Evolutionary conservation across 2,113 vertebrate genomes (phyloP), one percentile per base, ranked within the genome.

Genomic region (Thamnophis sirtalis): DNA sequence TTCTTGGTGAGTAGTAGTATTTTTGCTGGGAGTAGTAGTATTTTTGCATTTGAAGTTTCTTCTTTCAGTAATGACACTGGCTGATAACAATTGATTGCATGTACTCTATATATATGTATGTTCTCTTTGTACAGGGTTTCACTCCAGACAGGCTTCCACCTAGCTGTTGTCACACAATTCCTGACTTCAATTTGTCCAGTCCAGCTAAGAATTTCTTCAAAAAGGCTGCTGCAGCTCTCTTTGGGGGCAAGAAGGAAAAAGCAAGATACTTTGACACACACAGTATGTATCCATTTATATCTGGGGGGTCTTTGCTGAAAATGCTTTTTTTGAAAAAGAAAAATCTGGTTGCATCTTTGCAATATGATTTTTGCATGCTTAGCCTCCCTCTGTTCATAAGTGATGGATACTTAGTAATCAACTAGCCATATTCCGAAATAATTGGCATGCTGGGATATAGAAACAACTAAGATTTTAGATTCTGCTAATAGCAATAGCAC

Each of bases 161-260:
- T 53, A 99, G 98, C 97, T 99, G 99, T 94, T 99, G 99, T 96
- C 98, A 99, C 55, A 99, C 98, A 0, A 97, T 98, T 93, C 99
- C 99, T 87, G 99, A 99, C 93, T 99, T 99, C 96, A 99, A 99
- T 91, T 95, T 99, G 94, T 99, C 99, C 86, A 99, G 99, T 95
- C 99, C 99, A 17, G 98, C 99, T 85, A 99, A 99, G 97, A 99
- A 98, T 95, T 99, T 99, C 96, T 99, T 99, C 96, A 99, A 98
- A 97, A 99, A 99, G 96, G 99, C 99, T 9, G 99, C 99, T 8
- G 99, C 99, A 80, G 99, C 99, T 13, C 98, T 99, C 24, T 99
- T 99, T 86, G 99, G 99, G 80, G 99, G 99, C 88, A 99, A 98
- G 97, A 98, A 98, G 95, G 99, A 99, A 96, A 99, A 99, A 97